These are phyloP conservation scores for Oryzias melastigma DNA, from an alignment of 2,113 vertebrate genomes.

Conservation along the genomic window DNA sequence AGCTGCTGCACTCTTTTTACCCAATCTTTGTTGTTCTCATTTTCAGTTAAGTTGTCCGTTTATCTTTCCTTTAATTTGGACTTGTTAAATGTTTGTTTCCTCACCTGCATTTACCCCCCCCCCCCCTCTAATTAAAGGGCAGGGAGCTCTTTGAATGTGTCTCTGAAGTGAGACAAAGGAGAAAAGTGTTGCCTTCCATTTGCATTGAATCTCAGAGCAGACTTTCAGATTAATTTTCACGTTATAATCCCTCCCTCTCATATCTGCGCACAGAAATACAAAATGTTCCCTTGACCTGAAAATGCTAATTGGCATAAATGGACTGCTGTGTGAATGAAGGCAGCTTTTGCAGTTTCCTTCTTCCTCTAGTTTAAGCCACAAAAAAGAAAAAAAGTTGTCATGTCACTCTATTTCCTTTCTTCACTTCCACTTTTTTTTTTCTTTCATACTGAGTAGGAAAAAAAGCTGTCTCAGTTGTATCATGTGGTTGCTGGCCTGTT, in stretches of 20 bases:
- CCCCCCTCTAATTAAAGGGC: too few species aligned
- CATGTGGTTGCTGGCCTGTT: slow-evolving; percentile 11
- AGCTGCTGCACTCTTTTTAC: too few species aligned
- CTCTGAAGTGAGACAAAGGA: too few species aligned
- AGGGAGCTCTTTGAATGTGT: too few species aligned
- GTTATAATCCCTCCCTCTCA: background rate
- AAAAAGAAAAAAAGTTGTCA: slow-evolving; percentile 4
- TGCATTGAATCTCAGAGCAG: too few species aligned
- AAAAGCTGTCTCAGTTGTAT: slow-evolving; percentile 28
- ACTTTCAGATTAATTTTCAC: background rate
- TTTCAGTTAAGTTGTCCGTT: too few species aligned
- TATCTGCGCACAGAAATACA: background rate
- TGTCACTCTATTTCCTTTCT: slow-evolving; percentile 19
- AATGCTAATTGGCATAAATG: background rate
- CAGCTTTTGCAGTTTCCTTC: background rate
- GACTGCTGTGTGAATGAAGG: background rate
- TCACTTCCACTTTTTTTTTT: slow-evolving; percentile 24
- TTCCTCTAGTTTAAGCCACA: slow-evolving; percentile 3
- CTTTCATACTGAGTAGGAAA: slow-evolving; percentile 23
- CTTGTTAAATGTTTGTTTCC: too few species aligned
- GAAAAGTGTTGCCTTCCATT: too few species aligned
- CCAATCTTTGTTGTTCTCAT: too few species aligned
- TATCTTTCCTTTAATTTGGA: too few species aligned
- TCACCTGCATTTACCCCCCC: too few species aligned
- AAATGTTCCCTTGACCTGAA: slow-evolving; percentile 4